Evolutionary conservation across 2,113 vertebrate genomes (phyloP).

Genomic region (Empidonax alnorum): DNA sequence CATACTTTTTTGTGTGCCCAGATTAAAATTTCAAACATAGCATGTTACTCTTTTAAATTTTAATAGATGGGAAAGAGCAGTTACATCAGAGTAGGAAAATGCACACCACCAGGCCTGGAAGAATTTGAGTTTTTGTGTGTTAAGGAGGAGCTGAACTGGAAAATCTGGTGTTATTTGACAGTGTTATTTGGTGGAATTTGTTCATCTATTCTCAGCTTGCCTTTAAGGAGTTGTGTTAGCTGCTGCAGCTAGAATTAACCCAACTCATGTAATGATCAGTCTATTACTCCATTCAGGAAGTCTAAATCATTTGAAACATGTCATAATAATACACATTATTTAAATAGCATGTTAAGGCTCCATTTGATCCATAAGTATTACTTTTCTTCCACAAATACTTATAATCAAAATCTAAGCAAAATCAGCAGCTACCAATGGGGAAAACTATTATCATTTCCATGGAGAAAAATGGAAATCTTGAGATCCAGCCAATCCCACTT

Average conservation of each 20-base stretch:
- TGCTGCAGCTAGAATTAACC: not conserved
- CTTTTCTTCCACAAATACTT: not conserved
- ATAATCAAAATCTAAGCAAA: not conserved
- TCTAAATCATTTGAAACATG: not conserved
- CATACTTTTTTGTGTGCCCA: not conserved
- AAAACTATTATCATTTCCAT: not conserved
- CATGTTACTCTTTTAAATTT: not conserved
- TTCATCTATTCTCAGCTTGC: not conserved
- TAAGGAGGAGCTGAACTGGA: not conserved
- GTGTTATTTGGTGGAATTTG: not conserved
- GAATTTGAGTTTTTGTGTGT: not conserved
- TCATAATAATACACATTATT: not conserved
- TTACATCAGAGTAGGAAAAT: not conserved
- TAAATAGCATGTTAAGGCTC: not conserved
- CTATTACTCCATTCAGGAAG: not conserved
- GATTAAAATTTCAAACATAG: not conserved
- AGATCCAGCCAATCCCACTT: not conserved
- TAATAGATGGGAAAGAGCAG: not conserved
- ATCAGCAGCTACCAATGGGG: not conserved
- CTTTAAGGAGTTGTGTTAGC: not conserved
- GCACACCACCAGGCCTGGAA: not conserved
- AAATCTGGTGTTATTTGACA: not conserved
- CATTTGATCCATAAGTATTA: not conserved
- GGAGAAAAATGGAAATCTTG: not conserved
- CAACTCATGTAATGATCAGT: not conserved